These are phyloP conservation scores for Zaprionus lineosus DNA, from an alignment of 2,888 invertebrate genomes.

Conservation along the genomic window DNA sequence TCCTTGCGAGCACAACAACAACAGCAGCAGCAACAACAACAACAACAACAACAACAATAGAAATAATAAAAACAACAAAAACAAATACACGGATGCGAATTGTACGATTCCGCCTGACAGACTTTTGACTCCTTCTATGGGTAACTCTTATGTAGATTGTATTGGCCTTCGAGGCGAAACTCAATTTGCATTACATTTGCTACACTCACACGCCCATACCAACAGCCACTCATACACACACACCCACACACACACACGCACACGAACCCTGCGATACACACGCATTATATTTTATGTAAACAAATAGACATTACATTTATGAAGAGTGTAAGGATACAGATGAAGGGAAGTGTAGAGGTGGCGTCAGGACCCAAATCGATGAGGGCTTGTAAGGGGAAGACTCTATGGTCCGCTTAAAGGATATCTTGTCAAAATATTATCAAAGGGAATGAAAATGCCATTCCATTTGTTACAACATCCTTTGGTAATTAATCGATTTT, in stretches of 20 bases:
- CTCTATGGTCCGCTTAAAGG: too few species aligned
- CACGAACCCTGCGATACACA: neutral
- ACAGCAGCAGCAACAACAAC: conserved; percentile 2
- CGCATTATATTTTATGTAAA: conserved; percentile 49
- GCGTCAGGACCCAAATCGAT: too few species aligned
- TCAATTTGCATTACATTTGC: conserved; percentile 74
- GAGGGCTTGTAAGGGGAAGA: too few species aligned
- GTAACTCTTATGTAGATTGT: conserved; percentile 31
- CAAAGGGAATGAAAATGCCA: too few species aligned
- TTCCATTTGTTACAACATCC: too few species aligned
- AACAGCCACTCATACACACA: too few species aligned
- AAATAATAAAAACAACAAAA: too few species aligned
- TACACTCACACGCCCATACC: conserved; percentile 26
- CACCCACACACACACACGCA: too few species aligned
- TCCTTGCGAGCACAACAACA: conserved; percentile 50
- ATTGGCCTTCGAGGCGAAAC: conserved; percentile 50
- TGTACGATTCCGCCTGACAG: conserved; percentile 21
- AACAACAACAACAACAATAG: too few species aligned
- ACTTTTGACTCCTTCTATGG: conserved; percentile 22
- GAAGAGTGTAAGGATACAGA: neutral
- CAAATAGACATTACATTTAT: conserved; percentile 50
- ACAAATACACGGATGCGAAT: conserved; percentile 10
- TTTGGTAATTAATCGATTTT: too few species aligned
- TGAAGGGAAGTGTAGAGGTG: too few species aligned
- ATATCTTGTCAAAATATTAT: too few species aligned